phyloP scores from a whole-genome alignment of 1,140 invertebrate species.

The Microvelia longipes region DNA sequence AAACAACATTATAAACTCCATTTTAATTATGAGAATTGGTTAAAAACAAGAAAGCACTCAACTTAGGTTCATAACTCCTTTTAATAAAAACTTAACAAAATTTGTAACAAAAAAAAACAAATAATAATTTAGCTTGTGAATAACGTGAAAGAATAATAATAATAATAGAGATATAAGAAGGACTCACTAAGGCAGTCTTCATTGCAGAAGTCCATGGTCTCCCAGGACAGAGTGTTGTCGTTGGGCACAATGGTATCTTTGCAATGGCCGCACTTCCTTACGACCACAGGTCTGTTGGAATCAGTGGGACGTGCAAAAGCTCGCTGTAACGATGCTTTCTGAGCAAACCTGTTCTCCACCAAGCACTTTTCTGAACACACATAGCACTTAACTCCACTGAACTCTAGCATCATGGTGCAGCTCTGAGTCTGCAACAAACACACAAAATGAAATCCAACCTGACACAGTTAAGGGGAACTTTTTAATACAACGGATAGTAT shows the following conservation, averaged over 20 bases:
- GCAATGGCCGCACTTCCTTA: conserved; percentile 39
- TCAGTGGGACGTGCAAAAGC: not conserved
- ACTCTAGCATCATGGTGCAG: conserved; percentile 1
- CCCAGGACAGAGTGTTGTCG: conserved; percentile 62
- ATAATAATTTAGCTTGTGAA: too few relatives aligned
- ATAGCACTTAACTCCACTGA: conserved; percentile 5
- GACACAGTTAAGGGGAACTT: too few relatives aligned
- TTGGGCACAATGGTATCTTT: conserved; percentile 30
- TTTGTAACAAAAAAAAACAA: too few relatives aligned
- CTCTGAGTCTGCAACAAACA: conserved; percentile 4
- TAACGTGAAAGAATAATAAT: too few relatives aligned
- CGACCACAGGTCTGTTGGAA: not conserved
- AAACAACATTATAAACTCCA: too few relatives aligned
- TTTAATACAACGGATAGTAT: too few relatives aligned
- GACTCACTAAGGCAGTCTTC: conserved; percentile 69
- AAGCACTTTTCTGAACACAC: conserved; percentile 15
- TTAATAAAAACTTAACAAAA: too few relatives aligned
- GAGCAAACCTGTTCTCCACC: conserved; percentile 23
- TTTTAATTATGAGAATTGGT: too few relatives aligned
- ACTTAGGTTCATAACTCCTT: too few relatives aligned
- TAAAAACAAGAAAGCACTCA: too few relatives aligned
- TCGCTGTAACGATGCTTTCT: conserved; percentile 1
- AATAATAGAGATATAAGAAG: too few relatives aligned
- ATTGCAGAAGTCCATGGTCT: conserved; percentile 86
- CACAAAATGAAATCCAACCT: too few relatives aligned